phyloP scores from a whole-genome alignment of 92 coral and sea anemone genomes.

The Paramuricea clavata region DNA sequence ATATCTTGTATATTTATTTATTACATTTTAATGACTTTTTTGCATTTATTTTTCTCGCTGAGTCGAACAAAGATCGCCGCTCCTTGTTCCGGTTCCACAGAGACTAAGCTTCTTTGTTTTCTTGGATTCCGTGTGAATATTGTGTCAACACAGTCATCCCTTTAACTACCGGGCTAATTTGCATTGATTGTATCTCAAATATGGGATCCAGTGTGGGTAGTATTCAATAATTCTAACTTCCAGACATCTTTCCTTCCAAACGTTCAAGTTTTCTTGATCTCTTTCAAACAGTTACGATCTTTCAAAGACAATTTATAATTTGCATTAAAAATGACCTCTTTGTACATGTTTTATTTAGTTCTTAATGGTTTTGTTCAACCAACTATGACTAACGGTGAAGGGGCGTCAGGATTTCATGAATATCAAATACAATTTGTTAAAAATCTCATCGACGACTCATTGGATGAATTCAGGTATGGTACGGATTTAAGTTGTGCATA shows the following conservation, averaged over 20 bases:
- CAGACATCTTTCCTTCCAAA: too few species aligned
- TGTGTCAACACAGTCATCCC: background rate
- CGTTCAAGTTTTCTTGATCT: too few species aligned
- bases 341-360: background rate
- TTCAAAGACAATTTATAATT: background rate
- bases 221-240: too few species aligned
- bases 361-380: constrained; percentile 28
- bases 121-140: background rate
- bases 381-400: constrained; percentile 45
- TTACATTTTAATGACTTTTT: too few species aligned
- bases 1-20: too few species aligned
- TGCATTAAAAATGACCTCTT: background rate
- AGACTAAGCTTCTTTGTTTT: background rate
- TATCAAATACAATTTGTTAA: constrained; percentile 94
- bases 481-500: too few species aligned
- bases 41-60: too few species aligned
- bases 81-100: background rate
- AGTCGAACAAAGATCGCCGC: background rate
- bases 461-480: constrained; percentile 94
- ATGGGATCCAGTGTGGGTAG: too few species aligned
- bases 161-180: background rate
- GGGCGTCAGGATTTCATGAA: constrained; percentile 81
- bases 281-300: too few species aligned
- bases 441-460: constrained; percentile 93
- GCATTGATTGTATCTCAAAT: too few species aligned